phyloP scores from a whole-genome alignment of 1,140 invertebrate species.

The Anadara kagoshimensis region DNA sequence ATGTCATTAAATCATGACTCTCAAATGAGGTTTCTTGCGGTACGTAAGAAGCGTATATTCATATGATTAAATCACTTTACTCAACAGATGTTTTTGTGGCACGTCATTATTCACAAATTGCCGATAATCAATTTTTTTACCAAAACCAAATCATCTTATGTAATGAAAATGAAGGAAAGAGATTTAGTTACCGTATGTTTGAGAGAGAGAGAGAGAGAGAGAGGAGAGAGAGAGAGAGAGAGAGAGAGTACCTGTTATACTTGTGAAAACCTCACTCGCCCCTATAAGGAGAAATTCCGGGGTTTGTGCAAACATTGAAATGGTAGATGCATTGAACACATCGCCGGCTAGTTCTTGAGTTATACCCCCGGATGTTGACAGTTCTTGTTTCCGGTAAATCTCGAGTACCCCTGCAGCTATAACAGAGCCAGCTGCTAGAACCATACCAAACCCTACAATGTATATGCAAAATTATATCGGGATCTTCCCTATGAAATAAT shows the following conservation, averaged over 20 bases:
- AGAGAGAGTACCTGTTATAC: conserved; percentile 59
- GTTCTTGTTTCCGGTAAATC: conserved; percentile 65
- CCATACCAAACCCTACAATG: conserved; percentile 75
- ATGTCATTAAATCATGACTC: neutral
- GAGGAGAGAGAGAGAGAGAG: neutral
- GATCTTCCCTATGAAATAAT: no score
- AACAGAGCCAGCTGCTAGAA: conserved; percentile 71
- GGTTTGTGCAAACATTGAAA: conserved; percentile 71
- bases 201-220: neutral
- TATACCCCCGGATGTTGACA: conserved; percentile 43
- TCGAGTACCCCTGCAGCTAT: conserved; percentile 73
- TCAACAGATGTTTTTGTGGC: neutral
- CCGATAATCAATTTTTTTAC: neutral
- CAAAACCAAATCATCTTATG: neutral
- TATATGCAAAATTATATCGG: no score
- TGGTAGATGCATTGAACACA: conserved; percentile 51
- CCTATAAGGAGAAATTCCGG: conserved; percentile 76
- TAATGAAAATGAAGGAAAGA: neutral
- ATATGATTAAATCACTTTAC: neutral
- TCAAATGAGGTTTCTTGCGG: neutral
- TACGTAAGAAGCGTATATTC: neutral
- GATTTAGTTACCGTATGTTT: neutral
- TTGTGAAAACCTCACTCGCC: conserved; percentile 75
- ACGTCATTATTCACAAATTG: neutral
- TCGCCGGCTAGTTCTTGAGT: conserved; percentile 46